Conservation (phyloP, 1,140 invertebrate species). For the Cylas formicarius region DNA sequence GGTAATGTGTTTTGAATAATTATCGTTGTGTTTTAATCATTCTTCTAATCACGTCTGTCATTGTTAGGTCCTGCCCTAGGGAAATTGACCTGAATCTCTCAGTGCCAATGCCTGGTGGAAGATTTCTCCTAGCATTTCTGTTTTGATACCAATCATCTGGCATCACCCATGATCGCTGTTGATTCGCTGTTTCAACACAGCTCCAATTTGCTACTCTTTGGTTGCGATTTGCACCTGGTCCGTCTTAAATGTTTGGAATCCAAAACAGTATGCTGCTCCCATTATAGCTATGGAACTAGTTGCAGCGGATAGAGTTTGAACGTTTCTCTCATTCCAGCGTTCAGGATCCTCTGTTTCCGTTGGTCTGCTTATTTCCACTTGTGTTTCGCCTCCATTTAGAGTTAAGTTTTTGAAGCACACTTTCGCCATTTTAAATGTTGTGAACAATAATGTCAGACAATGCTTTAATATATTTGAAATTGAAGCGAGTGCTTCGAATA, state of each 20-base stretch:
- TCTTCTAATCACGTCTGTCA: constrained; percentile 4
- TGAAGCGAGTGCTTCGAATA: constrained; percentile 21
- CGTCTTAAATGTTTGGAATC: constrained; percentile 15
- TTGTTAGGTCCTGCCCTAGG: constrained; percentile 11
- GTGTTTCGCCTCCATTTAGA: constrained; percentile 18
- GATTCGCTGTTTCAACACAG: constrained; percentile 11
- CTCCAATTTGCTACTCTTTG: constrained; percentile 18
- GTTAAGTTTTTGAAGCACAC: constrained; percentile 20
- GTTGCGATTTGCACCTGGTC: constrained; percentile 6
- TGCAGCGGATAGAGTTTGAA: constrained; percentile 17
- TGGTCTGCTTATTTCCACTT: constrained; percentile 18
- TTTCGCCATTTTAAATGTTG: constrained; percentile 23
- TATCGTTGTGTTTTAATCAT: constrained; percentile 18
- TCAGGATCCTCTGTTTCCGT: constrained; percentile 13
- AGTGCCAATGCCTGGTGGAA: constrained; percentile 18
- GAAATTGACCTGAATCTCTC: constrained; percentile 18
- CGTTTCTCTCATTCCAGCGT: constrained; percentile 10
- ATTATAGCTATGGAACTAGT: constrained; percentile 17
- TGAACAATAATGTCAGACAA: constrained; percentile 24
- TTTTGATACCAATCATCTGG: constrained; percentile 24
- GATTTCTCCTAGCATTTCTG: constrained; percentile 17
- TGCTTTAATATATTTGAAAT: constrained; percentile 19
- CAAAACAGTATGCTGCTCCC: constrained; percentile 18
- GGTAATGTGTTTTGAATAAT: no score
- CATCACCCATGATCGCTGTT: constrained; percentile 19